Base-by-base conservation (phyloP, 2,797 vertebrate species). In the Rhabdomys pumilio region DNA sequence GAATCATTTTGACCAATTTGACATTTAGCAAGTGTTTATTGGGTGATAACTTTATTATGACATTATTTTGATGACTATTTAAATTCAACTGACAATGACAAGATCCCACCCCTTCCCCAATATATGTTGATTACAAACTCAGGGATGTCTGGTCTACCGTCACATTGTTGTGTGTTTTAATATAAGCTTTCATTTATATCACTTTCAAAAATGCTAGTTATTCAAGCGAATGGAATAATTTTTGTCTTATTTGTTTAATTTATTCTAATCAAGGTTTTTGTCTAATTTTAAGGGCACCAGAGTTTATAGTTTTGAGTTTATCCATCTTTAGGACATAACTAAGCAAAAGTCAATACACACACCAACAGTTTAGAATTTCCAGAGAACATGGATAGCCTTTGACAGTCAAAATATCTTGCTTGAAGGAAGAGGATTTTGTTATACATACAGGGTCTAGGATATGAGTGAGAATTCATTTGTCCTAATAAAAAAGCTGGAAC, bases 1-100 rank as follows among this genome's bases (percentile, higher is more conserved):
- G 12, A 82, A 96, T 87, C 24, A 26, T 31, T 96, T 97, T 47
- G 94, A 96, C 47, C 95, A 22, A 94, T 17, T 92, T 87, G 22
- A 88, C 92, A 82, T 14, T 96, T 55, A 86, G 26, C 4, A 94
- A 95, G 76, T 0, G 61, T 73, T 91, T 95, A 97, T 94, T 72
- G 55, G 73, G 76, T 44, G 24, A 82, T 53, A 65, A 44, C 34
- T 41, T 44, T n/a, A 55, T 24, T 7, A 0, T 0, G 69, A 38
- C 41, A 73, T 0, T 11, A 59, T 87, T 93, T 82, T 65, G 50
- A 82, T 72, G 79, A 93, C 73, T 5, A 57, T 86, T 93, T 12
- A 63, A 15, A 63, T 14, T 2, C 22, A 69, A 91, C 2, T 47
- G 85, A 88, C 24, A 82, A 57, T 47, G 59, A 15, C 15, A 76